Evolutionary conservation across 1,140 invertebrate genomes (phyloP), one percentile per base, ranked within the genome.

Genomic region (Diprion similis): DNA sequence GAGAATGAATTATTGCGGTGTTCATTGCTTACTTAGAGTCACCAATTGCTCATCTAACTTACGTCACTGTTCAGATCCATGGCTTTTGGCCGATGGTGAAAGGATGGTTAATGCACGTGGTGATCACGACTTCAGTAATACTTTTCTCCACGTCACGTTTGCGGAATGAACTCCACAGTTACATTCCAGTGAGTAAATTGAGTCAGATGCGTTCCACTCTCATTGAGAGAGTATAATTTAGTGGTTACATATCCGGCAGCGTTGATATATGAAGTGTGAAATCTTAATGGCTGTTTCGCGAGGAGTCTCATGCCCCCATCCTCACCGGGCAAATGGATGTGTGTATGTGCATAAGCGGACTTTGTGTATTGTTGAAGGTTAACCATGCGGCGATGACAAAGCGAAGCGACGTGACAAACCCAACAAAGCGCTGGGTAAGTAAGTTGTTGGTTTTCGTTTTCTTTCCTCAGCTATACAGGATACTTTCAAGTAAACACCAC

Each of bases 331-430:
- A 9, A 59, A 59, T 59, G 51, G 51, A 0, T 59, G n/a, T 59
- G 6, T 59, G 51, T 59, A n/a, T 13, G n/a, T 59, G 9, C 51
- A 59, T 59, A 59, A 4, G 51, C 51, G n/a, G 11, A 17, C 24
- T 59, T 59, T 59, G 51, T 15, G 78, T 77, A 80, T 80, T 80
- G 78, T 79, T 79, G 73, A 74, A 77, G 76, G 78, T 79, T 79
- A 79, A 79, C 77, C 78, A 76, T 74, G 78, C 78, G 77, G 76
- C 75, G 76, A 75, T 79, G 78, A 79, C 78, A 79, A 78, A 79
- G 76, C 77, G 76, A 76, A 79, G 78, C 78, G 74, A 74, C 74
- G 77, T 78, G 78, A 77, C 78, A 76, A 17, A 59, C 51, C 9
- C 51, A 9, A 59, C 51, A 59, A 59, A 15, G 51, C 9, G 11